These are phyloP conservation scores for Phaethornis superciliosus DNA, from an alignment of 2,113 vertebrate genomes.

Conservation along the genomic window DNA sequence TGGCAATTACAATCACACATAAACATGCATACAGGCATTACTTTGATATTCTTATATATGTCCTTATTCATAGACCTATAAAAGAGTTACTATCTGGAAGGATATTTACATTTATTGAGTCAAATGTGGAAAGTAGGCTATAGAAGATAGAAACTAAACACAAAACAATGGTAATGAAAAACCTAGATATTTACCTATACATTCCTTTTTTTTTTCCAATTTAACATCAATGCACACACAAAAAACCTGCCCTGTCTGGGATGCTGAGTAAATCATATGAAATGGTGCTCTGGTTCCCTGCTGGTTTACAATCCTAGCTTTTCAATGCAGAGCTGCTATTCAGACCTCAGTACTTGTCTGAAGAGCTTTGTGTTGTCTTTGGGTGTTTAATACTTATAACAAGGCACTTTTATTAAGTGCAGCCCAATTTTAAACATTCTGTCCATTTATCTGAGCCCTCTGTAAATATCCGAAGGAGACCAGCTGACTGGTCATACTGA, in stretches of 20 bases:
- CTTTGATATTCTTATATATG: not conserved
- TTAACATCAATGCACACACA: not conserved
- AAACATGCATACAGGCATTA: not conserved
- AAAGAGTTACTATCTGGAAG: not conserved
- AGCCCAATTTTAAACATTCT: conserved; percentile 45
- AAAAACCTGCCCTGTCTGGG: not conserved
- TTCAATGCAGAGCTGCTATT: conserved; percentile 37
- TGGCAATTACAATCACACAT: not conserved
- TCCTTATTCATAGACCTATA: too few species aligned
- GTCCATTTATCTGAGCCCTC: conserved; percentile 12
- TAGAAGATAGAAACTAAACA: not conserved
- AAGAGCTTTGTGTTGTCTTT: conserved; percentile 46
- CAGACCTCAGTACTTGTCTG: conserved; percentile 32
- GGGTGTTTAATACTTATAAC: conserved; percentile 36
- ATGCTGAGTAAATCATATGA: not conserved
- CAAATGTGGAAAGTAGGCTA: not conserved
- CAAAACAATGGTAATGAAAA: not conserved
- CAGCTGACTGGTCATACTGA: not conserved
- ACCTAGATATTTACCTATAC: conserved; percentile 28
- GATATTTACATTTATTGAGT: not conserved
- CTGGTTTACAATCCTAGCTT: conserved; percentile 9
- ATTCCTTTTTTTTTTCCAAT: conserved; percentile 44
- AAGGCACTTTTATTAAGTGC: conserved; percentile 25
- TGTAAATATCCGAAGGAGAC: conserved; percentile 8
- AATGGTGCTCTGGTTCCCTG: conserved; percentile 15